A percentile compares a stretch with the other conserved stretches of the same genome.
Evolutionary conservation across 2,113 vertebrate genomes (phyloP).

Genomic region (Microtus oregoni): DNA sequence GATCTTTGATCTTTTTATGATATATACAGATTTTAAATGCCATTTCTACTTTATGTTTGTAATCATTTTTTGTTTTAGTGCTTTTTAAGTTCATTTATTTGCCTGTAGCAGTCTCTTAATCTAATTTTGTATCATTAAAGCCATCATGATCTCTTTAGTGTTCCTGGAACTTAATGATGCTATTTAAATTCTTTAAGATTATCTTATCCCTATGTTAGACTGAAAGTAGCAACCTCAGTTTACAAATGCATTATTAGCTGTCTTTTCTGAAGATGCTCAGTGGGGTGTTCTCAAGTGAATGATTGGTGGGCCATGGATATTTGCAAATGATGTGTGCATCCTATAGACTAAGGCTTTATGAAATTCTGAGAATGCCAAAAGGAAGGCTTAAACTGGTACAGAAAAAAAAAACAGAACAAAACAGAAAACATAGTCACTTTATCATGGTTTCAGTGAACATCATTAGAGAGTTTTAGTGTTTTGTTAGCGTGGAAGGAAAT

Average conservation of each 20-base stretch:
- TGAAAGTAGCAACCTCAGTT: background rate
- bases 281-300: background rate
- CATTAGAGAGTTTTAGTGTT: background rate
- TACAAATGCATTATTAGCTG: background rate
- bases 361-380: slow-evolving; percentile 35
- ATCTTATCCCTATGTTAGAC: background rate
- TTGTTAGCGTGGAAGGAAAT: background rate
- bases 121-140: slow-evolving; percentile 71
- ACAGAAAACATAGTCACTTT: background rate
- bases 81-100: slow-evolving; percentile 72
- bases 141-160: slow-evolving; percentile 38
- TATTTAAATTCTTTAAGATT: slow-evolving; percentile 45
- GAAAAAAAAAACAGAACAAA: background rate
- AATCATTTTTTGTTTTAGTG: slow-evolving; percentile 70
- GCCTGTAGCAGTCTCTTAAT: slow-evolving; percentile 18
- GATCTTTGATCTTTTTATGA: slow-evolving; percentile 61
- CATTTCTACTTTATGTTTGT: slow-evolving; percentile 71
- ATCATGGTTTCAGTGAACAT: background rate
- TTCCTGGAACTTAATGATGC: slow-evolving; percentile 23
- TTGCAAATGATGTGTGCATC: slow-evolving; percentile 42
- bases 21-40: slow-evolving; percentile 55
- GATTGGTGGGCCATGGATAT: slow-evolving; percentile 7
- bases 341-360: slow-evolving; percentile 29
- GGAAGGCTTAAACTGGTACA: background rate
- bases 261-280: background rate